Evolutionary conservation across 2,113 vertebrate species (phyloP).

Genomic region (Phrynosoma platyrhinos): DNA sequence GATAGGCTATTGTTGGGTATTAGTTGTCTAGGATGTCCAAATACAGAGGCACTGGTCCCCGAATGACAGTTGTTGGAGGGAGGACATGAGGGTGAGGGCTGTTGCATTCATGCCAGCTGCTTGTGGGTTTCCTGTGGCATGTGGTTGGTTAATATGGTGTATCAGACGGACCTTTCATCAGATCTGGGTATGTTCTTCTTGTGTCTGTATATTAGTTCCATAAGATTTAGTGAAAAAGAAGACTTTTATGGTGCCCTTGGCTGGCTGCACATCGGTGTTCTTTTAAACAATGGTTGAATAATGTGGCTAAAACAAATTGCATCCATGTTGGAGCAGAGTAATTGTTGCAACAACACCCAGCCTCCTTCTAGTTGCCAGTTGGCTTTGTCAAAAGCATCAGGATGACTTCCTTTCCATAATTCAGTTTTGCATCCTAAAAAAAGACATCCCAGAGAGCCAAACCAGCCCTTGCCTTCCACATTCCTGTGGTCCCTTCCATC

Average conservation of each 20-base stretch:
- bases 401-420: constrained; percentile 15
- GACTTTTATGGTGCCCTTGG: neutral
- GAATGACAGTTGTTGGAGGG: neutral
- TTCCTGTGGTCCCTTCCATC: neutral
- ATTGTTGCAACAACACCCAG: neutral
- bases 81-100: too few species aligned
- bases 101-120: neutral
- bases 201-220: too few species aligned
- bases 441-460: neutral
- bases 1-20: neutral
- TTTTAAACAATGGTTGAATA: too few species aligned
- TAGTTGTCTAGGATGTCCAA: neutral
- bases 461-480: neutral
- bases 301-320: neutral
- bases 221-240: too few species aligned
- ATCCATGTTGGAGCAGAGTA: neutral
- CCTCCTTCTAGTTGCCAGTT: neutral
- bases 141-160: neutral
- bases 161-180: neutral
- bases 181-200: neutral
- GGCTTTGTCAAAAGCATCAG: neutral
- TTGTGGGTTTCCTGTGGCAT: neutral
- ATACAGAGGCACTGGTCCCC: neutral
- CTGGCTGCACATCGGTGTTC: neutral
- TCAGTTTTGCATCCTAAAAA: constrained; percentile 12